Evolutionary conservation across 1,140 invertebrate genomes (phyloP).

Genomic region (Tachypleus tridentatus): DNA sequence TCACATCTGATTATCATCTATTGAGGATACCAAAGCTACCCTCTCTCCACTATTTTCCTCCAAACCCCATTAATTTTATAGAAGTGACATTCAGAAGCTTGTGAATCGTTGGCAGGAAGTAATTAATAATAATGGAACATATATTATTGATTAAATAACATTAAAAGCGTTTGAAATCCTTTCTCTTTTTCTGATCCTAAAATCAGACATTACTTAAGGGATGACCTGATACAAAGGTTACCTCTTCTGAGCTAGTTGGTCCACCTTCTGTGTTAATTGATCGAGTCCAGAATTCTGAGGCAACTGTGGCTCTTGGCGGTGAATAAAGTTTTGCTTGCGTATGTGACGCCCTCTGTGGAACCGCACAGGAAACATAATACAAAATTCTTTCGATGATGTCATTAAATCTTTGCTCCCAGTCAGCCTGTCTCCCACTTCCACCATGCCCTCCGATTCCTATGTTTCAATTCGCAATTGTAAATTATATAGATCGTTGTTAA

Average conservation of each 20-base stretch:
- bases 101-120: no score
- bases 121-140: no score
- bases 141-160: no score
- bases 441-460: conserved; percentile 39
- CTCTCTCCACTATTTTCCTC: no score
- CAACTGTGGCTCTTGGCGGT: not conserved
- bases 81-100: no score
- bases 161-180: no score
- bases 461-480: not conserved
- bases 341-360: not conserved
- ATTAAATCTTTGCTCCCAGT: conserved; percentile 35
- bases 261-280: not conserved
- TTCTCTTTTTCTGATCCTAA: no score
- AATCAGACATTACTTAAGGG: no score
- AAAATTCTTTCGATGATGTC: conserved; percentile 31
- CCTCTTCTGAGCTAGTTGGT: not conserved
- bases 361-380: conserved; percentile 19
- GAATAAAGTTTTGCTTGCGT: conserved; percentile 7
- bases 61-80: no score
- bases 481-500: not conserved
- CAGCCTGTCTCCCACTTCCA: conserved; percentile 34
- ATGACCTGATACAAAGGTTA: no score
- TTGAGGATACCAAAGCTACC: no score
- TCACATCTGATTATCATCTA: no score
- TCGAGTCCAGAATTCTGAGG: not conserved